phyloP scores from a whole-genome alignment of 2,797 vertebrate species.

The Somateria mollissima region DNA sequence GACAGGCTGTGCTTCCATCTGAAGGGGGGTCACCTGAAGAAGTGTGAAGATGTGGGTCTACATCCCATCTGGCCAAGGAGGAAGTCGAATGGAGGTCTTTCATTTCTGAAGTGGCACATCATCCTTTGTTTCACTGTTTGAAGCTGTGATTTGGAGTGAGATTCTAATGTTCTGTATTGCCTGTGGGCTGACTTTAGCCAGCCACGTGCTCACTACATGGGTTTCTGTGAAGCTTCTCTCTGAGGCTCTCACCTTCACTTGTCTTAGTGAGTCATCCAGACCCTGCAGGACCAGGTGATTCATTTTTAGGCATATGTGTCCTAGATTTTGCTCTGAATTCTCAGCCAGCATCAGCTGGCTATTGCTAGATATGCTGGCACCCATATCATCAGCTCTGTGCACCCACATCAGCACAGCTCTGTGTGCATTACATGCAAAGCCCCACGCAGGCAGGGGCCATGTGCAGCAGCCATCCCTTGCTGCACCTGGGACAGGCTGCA shows the following conservation, averaged over 20 bases:
- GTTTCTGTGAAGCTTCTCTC: not conserved
- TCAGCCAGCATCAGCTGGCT: not conserved
- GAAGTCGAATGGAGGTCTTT: not conserved
- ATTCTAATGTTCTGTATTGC: not conserved
- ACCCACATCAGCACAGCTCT: not conserved
- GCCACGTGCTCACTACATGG: not conserved
- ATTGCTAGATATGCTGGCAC: not conserved
- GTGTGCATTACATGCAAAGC: not conserved
- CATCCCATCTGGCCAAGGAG: not conserved
- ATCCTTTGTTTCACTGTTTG: not conserved
- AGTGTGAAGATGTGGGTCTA: not conserved
- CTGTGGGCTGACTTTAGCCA: not conserved
- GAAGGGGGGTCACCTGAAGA: not conserved
- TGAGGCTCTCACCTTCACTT: not conserved
- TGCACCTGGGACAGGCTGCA: not conserved
- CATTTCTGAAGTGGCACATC: not conserved
- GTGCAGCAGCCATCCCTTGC: not conserved
- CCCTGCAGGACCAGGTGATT: not conserved
- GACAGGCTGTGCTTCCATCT: not conserved
- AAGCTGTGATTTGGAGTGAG: not conserved
- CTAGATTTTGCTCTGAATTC: not conserved
- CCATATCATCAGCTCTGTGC: too few species aligned
- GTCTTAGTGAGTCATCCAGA: not conserved
- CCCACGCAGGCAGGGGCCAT: not conserved
- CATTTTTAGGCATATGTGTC: not conserved